A percentile compares a stretch with the other conserved stretches of the same genome.
phyloP scores from a whole-genome alignment of 2,888 invertebrate genomes.

The Papilio gigon region DNA sequence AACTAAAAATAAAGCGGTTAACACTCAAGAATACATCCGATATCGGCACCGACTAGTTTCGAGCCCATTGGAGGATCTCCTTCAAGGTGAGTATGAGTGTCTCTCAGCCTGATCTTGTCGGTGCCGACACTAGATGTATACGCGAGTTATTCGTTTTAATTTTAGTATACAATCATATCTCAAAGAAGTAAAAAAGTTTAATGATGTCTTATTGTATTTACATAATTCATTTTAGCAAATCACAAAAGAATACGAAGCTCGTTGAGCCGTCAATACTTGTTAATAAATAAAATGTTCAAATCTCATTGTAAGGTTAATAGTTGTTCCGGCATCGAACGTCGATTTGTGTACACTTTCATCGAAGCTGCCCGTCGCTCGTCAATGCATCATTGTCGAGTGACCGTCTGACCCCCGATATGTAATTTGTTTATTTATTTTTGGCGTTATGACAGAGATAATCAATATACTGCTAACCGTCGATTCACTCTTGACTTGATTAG shows the following conservation, averaged over 20 bases:
- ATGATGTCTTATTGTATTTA: background rate
- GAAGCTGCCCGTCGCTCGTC: slow-evolving; percentile 47
- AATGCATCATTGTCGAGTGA: slow-evolving; percentile 61
- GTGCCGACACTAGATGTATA: too few species aligned
- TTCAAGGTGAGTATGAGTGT: too few species aligned
- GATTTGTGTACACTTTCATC: slow-evolving; percentile 49
- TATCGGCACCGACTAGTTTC: too few species aligned
- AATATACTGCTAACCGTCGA: slow-evolving; percentile 46
- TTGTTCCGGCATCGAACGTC: slow-evolving; percentile 41
- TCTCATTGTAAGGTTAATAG: slow-evolving; percentile 33
- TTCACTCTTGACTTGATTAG: slow-evolving; percentile 11
- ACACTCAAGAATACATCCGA: too few species aligned
- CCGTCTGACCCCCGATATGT: slow-evolving; percentile 59
- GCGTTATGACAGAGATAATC: slow-evolving; percentile 54
- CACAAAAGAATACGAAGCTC: slow-evolving; percentile 3
- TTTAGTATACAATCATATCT: too few species aligned
- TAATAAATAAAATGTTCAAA: slow-evolving; percentile 26
- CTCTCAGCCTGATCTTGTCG: too few species aligned
- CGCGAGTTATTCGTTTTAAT: too few species aligned
- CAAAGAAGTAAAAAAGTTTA: too few species aligned
- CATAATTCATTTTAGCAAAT: background rate
- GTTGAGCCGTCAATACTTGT: slow-evolving; percentile 26
- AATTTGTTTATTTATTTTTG: slow-evolving; percentile 56
- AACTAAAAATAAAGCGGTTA: too few species aligned
- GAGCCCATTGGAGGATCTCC: too few species aligned